Evolutionary conservation across 2,888 invertebrate genomes (phyloP).

Genomic region (Polylopha cassiicola): DNA sequence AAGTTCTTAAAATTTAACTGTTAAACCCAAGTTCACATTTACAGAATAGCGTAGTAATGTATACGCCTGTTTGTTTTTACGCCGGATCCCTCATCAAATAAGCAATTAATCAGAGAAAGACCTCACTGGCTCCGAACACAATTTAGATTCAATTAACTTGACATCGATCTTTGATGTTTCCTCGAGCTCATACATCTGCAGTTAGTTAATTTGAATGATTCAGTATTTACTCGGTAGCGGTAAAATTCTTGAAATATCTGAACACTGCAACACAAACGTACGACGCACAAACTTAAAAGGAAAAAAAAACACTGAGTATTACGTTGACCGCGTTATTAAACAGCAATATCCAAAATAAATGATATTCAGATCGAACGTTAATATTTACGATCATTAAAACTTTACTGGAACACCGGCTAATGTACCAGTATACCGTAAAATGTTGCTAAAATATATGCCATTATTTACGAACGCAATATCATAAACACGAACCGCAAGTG

Average conservation of each 20-base stretch:
- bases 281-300: too few relatives aligned
- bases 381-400: too few relatives aligned
- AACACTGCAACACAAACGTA: too few relatives aligned
- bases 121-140: constrained; percentile 13
- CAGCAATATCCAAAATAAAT: neutral
- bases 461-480: constrained; percentile 13
- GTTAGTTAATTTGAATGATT: neutral
- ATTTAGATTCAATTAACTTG: constrained; percentile 19
- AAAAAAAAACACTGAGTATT: neutral
- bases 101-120: constrained; percentile 20
- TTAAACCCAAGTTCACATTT: constrained; percentile 1
- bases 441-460: constrained; percentile 22
- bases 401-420: constrained; percentile 3
- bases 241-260: too few relatives aligned
- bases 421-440: constrained; percentile 6
- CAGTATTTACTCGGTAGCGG: neutral
- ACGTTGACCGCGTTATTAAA: neutral
- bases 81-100: constrained; percentile 15
- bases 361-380: too few relatives aligned
- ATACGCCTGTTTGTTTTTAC: constrained; percentile 5
- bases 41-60: neutral
- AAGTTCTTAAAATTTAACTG: too few relatives aligned
- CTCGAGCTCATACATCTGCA: neutral
- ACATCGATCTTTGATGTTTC: constrained; percentile 19
- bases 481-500: constrained; percentile 21